Conservation (phyloP, 2,888 invertebrate genomes). For the Nomada ruficornis region DNA sequence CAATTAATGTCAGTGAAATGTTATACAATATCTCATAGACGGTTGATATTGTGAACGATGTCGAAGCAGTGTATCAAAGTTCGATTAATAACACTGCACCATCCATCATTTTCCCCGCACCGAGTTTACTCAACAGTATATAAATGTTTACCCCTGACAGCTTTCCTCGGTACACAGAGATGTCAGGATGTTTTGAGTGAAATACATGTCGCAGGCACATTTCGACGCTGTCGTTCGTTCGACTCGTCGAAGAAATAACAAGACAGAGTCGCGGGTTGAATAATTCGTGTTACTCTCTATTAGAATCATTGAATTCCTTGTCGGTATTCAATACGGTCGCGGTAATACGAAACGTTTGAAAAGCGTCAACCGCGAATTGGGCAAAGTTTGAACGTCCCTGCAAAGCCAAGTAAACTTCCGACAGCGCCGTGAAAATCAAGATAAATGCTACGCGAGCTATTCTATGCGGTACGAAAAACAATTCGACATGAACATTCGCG, state of each 20-base stretch:
- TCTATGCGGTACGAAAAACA: neutral
- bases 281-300: neutral
- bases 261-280: neutral
- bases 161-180: constrained; percentile 2
- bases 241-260: neutral
- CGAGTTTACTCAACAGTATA: constrained; percentile 14
- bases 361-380: neutral
- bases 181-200: neutral
- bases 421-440: neutral
- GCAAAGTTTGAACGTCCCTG: neutral
- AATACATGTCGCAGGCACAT: neutral
- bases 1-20: constrained; percentile 10
- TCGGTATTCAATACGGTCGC: neutral
- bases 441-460: neutral
- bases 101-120: constrained; percentile 35
- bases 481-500: constrained; percentile 10
- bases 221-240: neutral
- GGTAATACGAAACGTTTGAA: neutral
- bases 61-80: constrained; percentile 18
- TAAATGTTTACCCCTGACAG: constrained; percentile 39
- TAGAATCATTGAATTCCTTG: neutral
- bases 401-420: neutral
- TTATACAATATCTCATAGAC: neutral
- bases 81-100: constrained; percentile 31
- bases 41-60: neutral